Conservation (phyloP, 2,888 invertebrate species). For the Cremastinae sp. region DNA sequence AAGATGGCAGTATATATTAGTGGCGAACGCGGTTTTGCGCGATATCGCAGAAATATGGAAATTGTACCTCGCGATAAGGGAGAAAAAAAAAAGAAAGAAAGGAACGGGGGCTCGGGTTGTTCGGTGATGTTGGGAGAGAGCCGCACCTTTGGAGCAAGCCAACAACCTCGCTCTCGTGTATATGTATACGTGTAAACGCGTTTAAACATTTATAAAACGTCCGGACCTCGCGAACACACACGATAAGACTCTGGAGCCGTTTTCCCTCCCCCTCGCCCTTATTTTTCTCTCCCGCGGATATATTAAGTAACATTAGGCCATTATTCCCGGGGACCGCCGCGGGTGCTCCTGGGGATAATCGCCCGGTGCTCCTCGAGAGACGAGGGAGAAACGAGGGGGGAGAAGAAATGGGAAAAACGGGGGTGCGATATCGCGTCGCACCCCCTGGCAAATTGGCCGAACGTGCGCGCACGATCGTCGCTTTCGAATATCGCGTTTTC, state of each 20-base stretch:
- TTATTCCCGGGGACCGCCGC: conserved; percentile 63
- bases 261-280: too few relatives aligned
- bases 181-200: too few relatives aligned
- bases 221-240: conserved; percentile 25
- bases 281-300: conserved; percentile 63
- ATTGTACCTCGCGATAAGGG: conserved; percentile 64
- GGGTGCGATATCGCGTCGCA: conserved; percentile 32
- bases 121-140: conserved; percentile 31
- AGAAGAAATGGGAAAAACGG: conserved; percentile 24
- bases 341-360: too few relatives aligned
- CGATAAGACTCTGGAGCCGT: conserved; percentile 60
- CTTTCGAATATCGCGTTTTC: conserved; percentile 54
- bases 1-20: conserved; percentile 46
- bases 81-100: conserved; percentile 19
- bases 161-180: conserved; percentile 44
- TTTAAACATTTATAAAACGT: too few relatives aligned
- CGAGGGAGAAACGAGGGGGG: conserved; percentile 21
- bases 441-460: conserved; percentile 62
- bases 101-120: conserved; percentile 34
- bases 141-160: conserved; percentile 58
- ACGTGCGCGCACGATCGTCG: conserved; percentile 57
- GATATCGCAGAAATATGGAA: conserved; percentile 69
- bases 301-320: conserved; percentile 69
- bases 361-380: conserved; percentile 49
- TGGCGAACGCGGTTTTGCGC: conserved; percentile 51